Evolutionary conservation across 2,888 invertebrate genomes (phyloP), one percentile per base, ranked within the genome.

Genomic region (Hyalella azteca): DNA sequence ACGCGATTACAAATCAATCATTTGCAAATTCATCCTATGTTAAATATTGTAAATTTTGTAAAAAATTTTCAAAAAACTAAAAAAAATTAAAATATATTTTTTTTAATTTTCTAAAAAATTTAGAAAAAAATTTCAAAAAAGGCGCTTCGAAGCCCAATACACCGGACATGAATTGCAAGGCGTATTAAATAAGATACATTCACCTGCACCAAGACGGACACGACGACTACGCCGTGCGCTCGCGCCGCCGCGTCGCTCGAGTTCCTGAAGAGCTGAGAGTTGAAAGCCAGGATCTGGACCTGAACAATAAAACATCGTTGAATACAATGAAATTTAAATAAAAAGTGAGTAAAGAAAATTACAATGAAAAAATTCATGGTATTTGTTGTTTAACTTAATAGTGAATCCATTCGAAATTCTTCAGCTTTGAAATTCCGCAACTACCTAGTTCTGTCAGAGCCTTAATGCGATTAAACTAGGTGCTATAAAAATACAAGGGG

Each of bases 281-380:
- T 98, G 91, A 96, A 98, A 86, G 97, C 97, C 89, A 96, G 95
- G 90, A 98, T 94, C 91, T 98, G 98, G 88, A 98, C 93, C 97
- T 98, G 93, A 85, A 45, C 9, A 45, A 15, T 15, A 45, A 45
- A 45, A 45, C 15, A 45, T 45, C 9, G 9, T 11, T 45, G 45
- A 15, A 15, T 45, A 45, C 15, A 11, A 45, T 45, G 15, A 45
- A 15, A 15, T 45, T 11, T 7, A 45, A 11, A 45, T 15, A 15
- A 45, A 45, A 45, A 45, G 15, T 45, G 45, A 45, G 15, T 45
- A 11, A 45, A 15, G 45, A 45, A 45, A 15, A 45, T 45, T 7
- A 45, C 45, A 45, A 45, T 11, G 9, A 15, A 45, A 45, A 15
- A 45, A 45, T n/a, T n/a, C n/a, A n/a, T n/a, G n/a, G n/a, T n/a